phyloP scores from a whole-genome alignment of 2,888 invertebrate genomes.

The Philopedon plagiatum region DNA sequence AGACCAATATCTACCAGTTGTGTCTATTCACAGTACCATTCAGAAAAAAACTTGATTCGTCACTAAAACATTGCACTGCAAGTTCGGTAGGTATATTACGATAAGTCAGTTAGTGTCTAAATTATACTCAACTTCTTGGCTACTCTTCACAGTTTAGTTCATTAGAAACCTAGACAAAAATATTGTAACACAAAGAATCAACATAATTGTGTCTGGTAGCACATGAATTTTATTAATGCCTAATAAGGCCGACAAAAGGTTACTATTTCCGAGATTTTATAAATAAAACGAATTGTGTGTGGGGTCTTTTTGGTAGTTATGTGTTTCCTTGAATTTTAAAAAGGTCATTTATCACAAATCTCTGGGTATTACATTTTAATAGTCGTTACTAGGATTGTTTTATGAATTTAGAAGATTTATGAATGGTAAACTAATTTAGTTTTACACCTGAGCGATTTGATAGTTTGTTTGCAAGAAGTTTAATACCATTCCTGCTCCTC shows the following conservation, averaged over 20 bases:
- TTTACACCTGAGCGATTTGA: background rate
- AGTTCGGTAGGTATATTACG: too few species aligned
- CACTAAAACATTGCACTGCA: too few species aligned
- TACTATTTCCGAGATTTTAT: conserved; percentile 8
- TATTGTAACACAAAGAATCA: background rate
- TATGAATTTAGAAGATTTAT: background rate
- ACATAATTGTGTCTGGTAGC: background rate
- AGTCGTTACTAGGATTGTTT: background rate
- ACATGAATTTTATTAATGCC: conserved; percentile 8
- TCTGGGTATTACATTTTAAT: background rate
- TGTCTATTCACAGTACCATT: too few species aligned
- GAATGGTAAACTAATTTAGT: background rate
- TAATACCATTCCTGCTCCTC: background rate
- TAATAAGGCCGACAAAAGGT: conserved; percentile 13
- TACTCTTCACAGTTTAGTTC: too few species aligned
- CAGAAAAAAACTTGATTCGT: too few species aligned
- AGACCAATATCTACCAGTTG: too few species aligned
- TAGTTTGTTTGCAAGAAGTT: background rate
- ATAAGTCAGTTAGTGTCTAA: too few species aligned
- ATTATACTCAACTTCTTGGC: too few species aligned
- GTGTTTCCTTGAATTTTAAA: conserved; percentile 14
- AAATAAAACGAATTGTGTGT: conserved; percentile 14
- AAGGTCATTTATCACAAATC: background rate
- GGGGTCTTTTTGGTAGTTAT: conserved; percentile 1
- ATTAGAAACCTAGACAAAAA: background rate